These are phyloP conservation scores for Tetramorium simillimum DNA, from an alignment of 1,140 invertebrate genomes.

Conservation along the genomic window DNA sequence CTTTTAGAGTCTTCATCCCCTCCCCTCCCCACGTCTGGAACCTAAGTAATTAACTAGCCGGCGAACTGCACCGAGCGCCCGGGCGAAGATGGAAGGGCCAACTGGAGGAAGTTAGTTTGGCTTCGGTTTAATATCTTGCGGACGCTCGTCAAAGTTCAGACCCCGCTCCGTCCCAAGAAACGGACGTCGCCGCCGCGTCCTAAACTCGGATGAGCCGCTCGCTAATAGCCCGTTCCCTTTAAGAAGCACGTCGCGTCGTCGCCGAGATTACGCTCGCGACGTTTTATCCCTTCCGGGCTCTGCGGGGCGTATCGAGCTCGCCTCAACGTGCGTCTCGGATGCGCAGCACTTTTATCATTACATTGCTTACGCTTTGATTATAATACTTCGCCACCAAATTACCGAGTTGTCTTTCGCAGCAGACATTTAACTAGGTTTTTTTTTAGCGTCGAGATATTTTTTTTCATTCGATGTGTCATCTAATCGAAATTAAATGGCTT, in stretches of 20 bases:
- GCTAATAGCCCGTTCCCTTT: conserved; percentile 51
- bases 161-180: conserved; percentile 30
- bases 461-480: neutral
- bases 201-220: conserved; percentile 46
- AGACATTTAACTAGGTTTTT: neutral
- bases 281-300: conserved; percentile 29
- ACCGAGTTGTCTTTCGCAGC: conserved; percentile 1
- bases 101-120: conserved; percentile 53
- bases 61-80: conserved; percentile 53
- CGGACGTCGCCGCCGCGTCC: conserved; percentile 18
- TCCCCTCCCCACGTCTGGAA: conserved; percentile 33
- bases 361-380: neutral
- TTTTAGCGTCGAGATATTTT: neutral
- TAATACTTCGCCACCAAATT: neutral
- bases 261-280: conserved; percentile 28
- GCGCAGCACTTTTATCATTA: conserved; percentile 25
- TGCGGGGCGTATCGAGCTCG: neutral
- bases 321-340: neutral
- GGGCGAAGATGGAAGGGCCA: conserved; percentile 19
- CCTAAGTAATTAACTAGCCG: conserved; percentile 76
- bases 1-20: conserved; percentile 52
- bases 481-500: conserved; percentile 12
- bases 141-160: conserved; percentile 57
- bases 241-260: conserved; percentile 38
- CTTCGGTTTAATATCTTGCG: conserved; percentile 62